Conservation (phyloP, 2,113 vertebrate species). For the Blennius ocellaris region DNA sequence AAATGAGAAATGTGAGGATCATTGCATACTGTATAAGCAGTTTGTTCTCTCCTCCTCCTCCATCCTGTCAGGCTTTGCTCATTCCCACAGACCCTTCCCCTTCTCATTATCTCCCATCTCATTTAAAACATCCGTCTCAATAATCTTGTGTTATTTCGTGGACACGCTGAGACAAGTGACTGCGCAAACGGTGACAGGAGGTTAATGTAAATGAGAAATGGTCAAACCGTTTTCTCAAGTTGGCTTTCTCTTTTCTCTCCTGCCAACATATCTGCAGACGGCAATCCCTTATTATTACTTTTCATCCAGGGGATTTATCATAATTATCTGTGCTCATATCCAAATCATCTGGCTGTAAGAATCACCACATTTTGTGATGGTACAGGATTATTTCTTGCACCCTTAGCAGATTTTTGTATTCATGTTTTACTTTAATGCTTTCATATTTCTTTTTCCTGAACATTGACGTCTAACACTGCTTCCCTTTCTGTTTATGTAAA, state of each 20-base stretch:
- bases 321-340: conserved; percentile 65
- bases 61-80: not conserved
- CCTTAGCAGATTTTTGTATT: conserved; percentile 32
- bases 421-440: conserved; percentile 27
- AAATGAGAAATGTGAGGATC: conserved; percentile 42
- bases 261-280: conserved; percentile 45
- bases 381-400: conserved; percentile 39
- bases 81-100: conserved; percentile 6
- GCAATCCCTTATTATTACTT: conserved; percentile 46
- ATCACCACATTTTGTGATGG: conserved; percentile 27
- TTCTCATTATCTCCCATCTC: conserved; percentile 35
- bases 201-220: conserved; percentile 62
- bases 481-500: not conserved
- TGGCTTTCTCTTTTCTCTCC: conserved; percentile 9
- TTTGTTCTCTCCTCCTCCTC: conserved; percentile 28
- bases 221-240: conserved; percentile 27
- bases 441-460: conserved; percentile 4
- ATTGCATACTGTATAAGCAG: not conserved
- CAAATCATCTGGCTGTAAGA: conserved; percentile 30
- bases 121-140: conserved; percentile 62
- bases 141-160: conserved; percentile 38
- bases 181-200: conserved; percentile 36
- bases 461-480: not conserved
- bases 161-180: conserved; percentile 48
- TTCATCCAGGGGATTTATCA: conserved; percentile 61